Evolutionary conservation across 2,888 invertebrate genomes (phyloP).

Genomic region (Folsomia manolachei): DNA sequence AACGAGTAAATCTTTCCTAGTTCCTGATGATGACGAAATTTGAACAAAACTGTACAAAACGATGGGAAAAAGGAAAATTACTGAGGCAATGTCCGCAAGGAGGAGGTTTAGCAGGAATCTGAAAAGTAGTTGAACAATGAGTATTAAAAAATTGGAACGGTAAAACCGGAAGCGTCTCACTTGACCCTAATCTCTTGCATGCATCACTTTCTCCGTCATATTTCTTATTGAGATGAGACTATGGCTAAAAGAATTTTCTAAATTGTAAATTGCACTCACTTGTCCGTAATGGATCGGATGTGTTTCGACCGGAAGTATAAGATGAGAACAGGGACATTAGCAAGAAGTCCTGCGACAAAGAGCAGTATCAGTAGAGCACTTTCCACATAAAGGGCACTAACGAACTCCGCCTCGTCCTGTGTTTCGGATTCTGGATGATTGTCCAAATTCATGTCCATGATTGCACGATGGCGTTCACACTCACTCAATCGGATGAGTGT

Average conservation of each 20-base stretch:
- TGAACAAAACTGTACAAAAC: slow-evolving; percentile 12
- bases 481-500: neutral
- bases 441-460: neutral
- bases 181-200: neutral
- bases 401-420: neutral
- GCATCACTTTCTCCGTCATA: too few species aligned
- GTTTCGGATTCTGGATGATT: neutral
- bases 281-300: slow-evolving; percentile 40
- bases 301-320: slow-evolving; percentile 38
- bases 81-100: slow-evolving; percentile 23
- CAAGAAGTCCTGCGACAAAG: slow-evolving; percentile 32
- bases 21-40: neutral
- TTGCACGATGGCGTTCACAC: too few species aligned
- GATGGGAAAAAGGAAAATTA: slow-evolving; percentile 23
- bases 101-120: slow-evolving; percentile 34
- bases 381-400: slow-evolving; percentile 15
- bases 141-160: too few species aligned
- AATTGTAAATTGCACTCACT: slow-evolving; percentile 29
- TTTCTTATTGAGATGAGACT: too few species aligned
- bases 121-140: too few species aligned
- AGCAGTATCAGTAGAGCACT: slow-evolving; percentile 3
- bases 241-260: neutral
- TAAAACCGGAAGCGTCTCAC: neutral
- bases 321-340: slow-evolving; percentile 34
- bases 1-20: too few species aligned